A percentile compares a stretch with the other conserved stretches of the same genome.
These are phyloP conservation scores for Chrysopilus asiliformis DNA, from an alignment of 2,888 invertebrate species.

Conservation along the genomic window DNA sequence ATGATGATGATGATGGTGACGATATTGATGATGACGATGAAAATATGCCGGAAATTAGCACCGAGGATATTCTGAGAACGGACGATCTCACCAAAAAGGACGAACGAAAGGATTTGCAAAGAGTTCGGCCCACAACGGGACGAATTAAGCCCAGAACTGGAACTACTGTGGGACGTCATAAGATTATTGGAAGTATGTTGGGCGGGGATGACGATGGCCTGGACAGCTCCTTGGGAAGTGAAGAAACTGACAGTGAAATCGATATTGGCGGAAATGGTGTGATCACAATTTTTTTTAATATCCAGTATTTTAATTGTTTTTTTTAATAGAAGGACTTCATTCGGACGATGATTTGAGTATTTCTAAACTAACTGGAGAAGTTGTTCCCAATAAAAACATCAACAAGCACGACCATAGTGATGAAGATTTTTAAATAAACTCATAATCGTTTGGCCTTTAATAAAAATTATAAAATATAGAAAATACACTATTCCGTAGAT, in stretches of 20 bases:
- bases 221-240: slow-evolving; percentile 32
- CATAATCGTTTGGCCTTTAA: no score
- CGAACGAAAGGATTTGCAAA: slow-evolving; percentile 22
- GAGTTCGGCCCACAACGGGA: slow-evolving; percentile 32
- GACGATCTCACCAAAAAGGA: neutral
- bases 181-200: slow-evolving; percentile 15
- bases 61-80: neutral
- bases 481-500: no score
- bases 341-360: slow-evolving; percentile 34
- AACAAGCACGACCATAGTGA: slow-evolving; percentile 13
- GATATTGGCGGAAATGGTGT: slow-evolving; percentile 24
- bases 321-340: slow-evolving; percentile 27
- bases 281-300: neutral
- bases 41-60: neutral
- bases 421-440: slow-evolving; percentile 13
- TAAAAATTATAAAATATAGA: no score
- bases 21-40: slow-evolving; percentile 1
- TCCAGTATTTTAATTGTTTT: slow-evolving; percentile 1
- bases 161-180: slow-evolving; percentile 15
- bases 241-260: slow-evolving; percentile 28
- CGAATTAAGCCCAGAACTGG: slow-evolving; percentile 22
- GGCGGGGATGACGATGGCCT: slow-evolving; percentile 20
- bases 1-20: slow-evolving; percentile 25
- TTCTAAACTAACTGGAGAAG: slow-evolving; percentile 30
- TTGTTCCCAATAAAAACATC: slow-evolving; percentile 23